Evolutionary conservation across 2,888 invertebrate species (phyloP).

Genomic region (Drosophila borborema): DNA sequence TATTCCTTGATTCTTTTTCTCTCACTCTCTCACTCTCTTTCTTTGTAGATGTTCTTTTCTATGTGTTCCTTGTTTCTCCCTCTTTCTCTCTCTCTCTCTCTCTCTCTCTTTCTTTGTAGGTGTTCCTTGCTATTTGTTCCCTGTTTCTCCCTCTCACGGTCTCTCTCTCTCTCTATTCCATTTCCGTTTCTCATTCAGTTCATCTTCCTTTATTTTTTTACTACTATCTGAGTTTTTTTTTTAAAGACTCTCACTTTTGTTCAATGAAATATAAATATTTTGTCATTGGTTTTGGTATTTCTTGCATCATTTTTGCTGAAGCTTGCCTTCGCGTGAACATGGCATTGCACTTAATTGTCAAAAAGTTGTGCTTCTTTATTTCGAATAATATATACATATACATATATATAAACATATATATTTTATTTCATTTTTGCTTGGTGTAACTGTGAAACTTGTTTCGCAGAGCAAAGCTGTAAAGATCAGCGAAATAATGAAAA

Average conservation of each 20-base stretch:
- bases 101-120: background rate
- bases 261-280: background rate
- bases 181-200: background rate
- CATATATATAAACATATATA: background rate
- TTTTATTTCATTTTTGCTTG: conserved; percentile 1
- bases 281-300: background rate
- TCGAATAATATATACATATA: background rate
- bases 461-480: conserved; percentile 25
- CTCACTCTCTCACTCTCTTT: background rate
- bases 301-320: conserved; percentile 12
- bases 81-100: background rate
- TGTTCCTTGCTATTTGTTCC: too few relatives aligned
- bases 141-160: background rate
- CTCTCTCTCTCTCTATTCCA: background rate
- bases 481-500: conserved; percentile 43
- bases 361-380: conserved; percentile 2
- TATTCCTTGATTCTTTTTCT: too few relatives aligned
- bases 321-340: background rate
- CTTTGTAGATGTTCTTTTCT: too few relatives aligned
- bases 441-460: conserved; percentile 49
- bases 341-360: conserved; percentile 25
- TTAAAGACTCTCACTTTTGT: too few relatives aligned
- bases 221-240: background rate
- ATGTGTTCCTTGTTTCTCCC: too few relatives aligned
- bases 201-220: background rate